Percentiles rank a stretch among this genome's conserved stretches.
Evolutionary conservation across 2,113 vertebrate species (phyloP).

Genomic region (Chroicocephalus ridibundus): DNA sequence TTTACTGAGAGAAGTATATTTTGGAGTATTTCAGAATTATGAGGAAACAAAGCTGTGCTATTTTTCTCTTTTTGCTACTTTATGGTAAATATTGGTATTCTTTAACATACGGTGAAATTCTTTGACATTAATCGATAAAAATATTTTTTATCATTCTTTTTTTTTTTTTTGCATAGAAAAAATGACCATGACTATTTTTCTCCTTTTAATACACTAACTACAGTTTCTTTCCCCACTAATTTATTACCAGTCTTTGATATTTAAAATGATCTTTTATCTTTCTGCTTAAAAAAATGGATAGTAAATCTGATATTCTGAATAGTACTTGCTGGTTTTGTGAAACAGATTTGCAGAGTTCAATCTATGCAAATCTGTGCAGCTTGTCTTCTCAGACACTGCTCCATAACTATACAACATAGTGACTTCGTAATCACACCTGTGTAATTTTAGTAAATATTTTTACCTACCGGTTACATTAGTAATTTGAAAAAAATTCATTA

Average conservation of each 20-base stretch:
- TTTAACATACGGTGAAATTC: background rate
- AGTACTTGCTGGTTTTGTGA: background rate
- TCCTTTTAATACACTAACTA: background rate
- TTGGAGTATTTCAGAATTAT: background rate
- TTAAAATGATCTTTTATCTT: background rate
- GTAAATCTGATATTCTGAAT: background rate
- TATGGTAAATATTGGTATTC: background rate
- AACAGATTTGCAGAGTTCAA: background rate
- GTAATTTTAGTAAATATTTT: background rate
- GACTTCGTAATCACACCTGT: background rate
- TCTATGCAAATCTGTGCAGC: background rate
- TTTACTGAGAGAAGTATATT: background rate
- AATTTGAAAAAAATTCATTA: background rate
- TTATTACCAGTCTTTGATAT: background rate
- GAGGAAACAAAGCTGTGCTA: background rate
- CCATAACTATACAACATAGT: background rate
- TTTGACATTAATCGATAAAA: background rate
- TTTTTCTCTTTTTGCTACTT: background rate
- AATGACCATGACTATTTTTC: background rate
- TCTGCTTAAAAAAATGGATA: background rate
- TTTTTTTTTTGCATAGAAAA: background rate
- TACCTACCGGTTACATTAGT: too few species aligned
- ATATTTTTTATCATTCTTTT: background rate
- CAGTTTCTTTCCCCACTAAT: background rate
- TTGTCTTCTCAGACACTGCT: background rate